Base-by-base conservation (phyloP, 2,888 invertebrate genomes). In the Eubasilissa splendida region DNA sequence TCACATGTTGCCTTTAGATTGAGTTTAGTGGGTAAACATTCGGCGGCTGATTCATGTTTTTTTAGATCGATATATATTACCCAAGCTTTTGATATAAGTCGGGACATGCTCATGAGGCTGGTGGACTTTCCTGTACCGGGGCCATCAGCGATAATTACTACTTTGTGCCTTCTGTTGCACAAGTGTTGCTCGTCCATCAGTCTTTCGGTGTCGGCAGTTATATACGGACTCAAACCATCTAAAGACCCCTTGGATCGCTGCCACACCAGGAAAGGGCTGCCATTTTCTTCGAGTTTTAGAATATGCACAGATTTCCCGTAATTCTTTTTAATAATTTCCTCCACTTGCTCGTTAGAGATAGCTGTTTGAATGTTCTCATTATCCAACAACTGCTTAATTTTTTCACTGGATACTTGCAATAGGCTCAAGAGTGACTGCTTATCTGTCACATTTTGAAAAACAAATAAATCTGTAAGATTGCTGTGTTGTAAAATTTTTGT, bases 121-220 rank as follows among this genome's bases (percentile, higher is more conserved):
- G 60, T 60, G 60, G 60, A 10, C 14, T 60, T 60, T n/a, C 60
- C 60, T 31, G 31, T 60, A 60, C 60, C 60, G 11, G 60, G 60
- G 10, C 31, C 60, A 9, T 14, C 60, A 22, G 60, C 60, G 4
- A 60, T 60, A 31, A 60, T 60, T 8, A 31, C 31, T 3, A 12
- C 9, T 31, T 60, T 60, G 9, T 60, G 14, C 14, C 31, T 60
- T 31, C 0, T 60, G 1, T 22, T 9, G 60, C 60, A 22, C 22
- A 60, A 60, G 9, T 60, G 22, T 22, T 5, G 9, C 31, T 60
- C 60, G 9, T 60, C 8, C 3, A 22, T 60, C 22, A 31, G 1
- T 8, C 31, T 10, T 0, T 12, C 7, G 60, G 9, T 10, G 60
- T 60, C 60, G 22, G 9, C 31, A 31, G 60, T 14, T 8, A 60